These are phyloP conservation scores for Drosophila repletoides DNA, from an alignment of 1,140 invertebrate genomes.

Conservation along the genomic window DNA sequence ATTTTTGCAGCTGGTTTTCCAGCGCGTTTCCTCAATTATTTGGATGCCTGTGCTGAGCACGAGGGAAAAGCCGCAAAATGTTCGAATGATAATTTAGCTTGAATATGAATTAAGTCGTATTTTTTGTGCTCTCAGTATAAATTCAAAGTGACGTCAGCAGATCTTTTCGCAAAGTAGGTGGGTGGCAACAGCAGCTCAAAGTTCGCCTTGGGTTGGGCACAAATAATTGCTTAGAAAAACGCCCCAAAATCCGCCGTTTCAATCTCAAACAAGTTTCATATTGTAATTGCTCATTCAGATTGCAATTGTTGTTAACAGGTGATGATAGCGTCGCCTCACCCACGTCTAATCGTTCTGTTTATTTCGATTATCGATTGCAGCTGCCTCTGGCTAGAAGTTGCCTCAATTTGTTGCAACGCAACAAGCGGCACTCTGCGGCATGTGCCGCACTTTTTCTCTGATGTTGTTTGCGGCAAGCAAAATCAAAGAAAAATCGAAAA, in stretches of 20 bases:
- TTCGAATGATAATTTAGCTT: conserved; percentile 20
- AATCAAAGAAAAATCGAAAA: conserved; percentile 43
- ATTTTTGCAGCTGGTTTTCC: conserved; percentile 32
- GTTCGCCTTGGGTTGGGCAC: background rate
- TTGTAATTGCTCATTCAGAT: conserved; percentile 44
- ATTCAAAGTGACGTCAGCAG: background rate
- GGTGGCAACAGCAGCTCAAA: conserved; percentile 10
- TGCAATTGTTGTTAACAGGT: conserved; percentile 41
- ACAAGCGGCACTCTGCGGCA: conserved; percentile 32
- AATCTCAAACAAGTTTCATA: conserved; percentile 4
- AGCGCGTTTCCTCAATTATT: conserved; percentile 51
- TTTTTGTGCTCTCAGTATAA: background rate
- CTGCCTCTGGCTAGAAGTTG: background rate
- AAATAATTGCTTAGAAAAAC: conserved; percentile 1
- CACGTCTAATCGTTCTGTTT: background rate
- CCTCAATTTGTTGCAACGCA: conserved; percentile 13
- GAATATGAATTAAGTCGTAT: conserved; percentile 13
- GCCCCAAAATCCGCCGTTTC: conserved; percentile 8
- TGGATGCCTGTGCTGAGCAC: background rate
- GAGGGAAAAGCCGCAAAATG: conserved; percentile 6
- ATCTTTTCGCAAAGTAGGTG: conserved; percentile 5
- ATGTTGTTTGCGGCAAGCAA: conserved; percentile 31
- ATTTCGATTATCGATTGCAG: conserved; percentile 37
- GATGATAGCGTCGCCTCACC: conserved; percentile 21
- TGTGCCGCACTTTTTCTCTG: conserved; percentile 39